A percentile compares a stretch with the other conserved stretches of the same genome.
These are phyloP conservation scores for Arremon aurantiirostris DNA, from an alignment of 2,797 vertebrate species.

Conservation along the genomic window DNA sequence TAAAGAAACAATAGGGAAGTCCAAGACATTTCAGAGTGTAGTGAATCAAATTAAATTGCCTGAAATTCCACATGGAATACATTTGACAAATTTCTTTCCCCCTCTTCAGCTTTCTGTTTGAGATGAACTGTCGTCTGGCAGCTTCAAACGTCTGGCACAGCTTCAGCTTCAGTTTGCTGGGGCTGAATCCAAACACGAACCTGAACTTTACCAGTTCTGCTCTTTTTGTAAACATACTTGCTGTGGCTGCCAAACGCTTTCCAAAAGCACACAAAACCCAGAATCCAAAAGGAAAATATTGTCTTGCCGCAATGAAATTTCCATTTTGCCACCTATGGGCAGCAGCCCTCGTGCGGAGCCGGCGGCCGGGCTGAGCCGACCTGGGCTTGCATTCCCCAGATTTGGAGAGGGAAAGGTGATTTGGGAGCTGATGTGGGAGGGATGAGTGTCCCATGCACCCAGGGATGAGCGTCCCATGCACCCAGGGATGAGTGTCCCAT, in stretches of 20 bases:
- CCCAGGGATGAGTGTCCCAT: background rate
- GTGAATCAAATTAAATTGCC: slow-evolving; percentile 67
- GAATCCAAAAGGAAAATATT: slow-evolving; percentile 63
- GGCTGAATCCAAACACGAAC: slow-evolving; percentile 67
- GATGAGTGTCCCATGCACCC: fast-evolving
- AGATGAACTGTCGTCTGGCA: slow-evolving; percentile 67
- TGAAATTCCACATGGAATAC: slow-evolving; percentile 64
- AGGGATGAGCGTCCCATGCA: too few relatives aligned
- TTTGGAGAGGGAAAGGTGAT: background rate
- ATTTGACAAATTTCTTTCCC: slow-evolving; percentile 67
- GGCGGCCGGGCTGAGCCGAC: fast-evolving
- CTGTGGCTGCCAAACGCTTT: slow-evolving; percentile 57
- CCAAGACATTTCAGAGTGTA: slow-evolving; percentile 58
- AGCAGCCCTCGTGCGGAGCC: fast-evolving
- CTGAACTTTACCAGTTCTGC: slow-evolving; percentile 69
- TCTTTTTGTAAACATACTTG: slow-evolving; percentile 64
- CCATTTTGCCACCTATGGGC: background rate
- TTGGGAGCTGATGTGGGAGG: background rate
- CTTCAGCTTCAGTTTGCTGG: slow-evolving; percentile 63
- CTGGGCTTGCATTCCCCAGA: fast-evolving
- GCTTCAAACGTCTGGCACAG: slow-evolving; percentile 58
- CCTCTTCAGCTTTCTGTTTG: slow-evolving; percentile 49
- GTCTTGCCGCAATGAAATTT: slow-evolving; percentile 33
- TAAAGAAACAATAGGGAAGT: slow-evolving; percentile 58
- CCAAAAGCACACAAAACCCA: slow-evolving; percentile 67